Evolutionary conservation across 2,888 invertebrate species (phyloP), one percentile per base, ranked within the genome.

Genomic region (Acleris literana): DNA sequence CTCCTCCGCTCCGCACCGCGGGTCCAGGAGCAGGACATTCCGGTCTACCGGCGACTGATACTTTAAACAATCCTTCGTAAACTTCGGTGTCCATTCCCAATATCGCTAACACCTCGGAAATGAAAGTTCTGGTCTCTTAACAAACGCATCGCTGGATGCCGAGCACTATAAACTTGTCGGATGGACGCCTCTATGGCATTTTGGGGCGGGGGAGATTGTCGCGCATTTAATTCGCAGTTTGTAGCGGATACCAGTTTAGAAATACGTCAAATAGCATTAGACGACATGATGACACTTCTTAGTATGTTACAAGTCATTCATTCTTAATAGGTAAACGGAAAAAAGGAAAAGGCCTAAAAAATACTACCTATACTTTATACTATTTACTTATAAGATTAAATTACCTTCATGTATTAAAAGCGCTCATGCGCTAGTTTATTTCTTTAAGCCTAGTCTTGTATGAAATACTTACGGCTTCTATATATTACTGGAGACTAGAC

Each of bases 1-100:
- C 85, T 94, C 54, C 84, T 95, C 63, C 90, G 92, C 71, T 90
- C 93, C 6, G 86, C 92, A n/a, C 93, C 92, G 1, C 82, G 90
- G 58, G 93, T 92, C 52, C 90, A 89, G 80, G 94, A 93, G 70
- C 93, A 93, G 69, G 93, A 94, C 67, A 88, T 93, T 59, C 94
- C 94, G 54, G 86, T 94, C 5, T 94, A 94, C 79, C 94, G 94
- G 80, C 93, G 94, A 81, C 89, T 94, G 84, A 92, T 94, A 82
- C 91, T 95, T 79, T 94, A 94, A 93, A 80, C 71, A 65, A 70
- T 71, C 58, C 72, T 64, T 29, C 69, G 56, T 71, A 64, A 68
- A 70, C 44, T 61, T 58, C 68, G 73, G 69, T 71, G 69, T 72
- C 73, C 73, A 74, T 74, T 71, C 68, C 51, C 57, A 63, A 46